These are phyloP conservation scores for Mus minutoides DNA, from an alignment of 2,797 vertebrate genomes.

Conservation along the genomic window DNA sequence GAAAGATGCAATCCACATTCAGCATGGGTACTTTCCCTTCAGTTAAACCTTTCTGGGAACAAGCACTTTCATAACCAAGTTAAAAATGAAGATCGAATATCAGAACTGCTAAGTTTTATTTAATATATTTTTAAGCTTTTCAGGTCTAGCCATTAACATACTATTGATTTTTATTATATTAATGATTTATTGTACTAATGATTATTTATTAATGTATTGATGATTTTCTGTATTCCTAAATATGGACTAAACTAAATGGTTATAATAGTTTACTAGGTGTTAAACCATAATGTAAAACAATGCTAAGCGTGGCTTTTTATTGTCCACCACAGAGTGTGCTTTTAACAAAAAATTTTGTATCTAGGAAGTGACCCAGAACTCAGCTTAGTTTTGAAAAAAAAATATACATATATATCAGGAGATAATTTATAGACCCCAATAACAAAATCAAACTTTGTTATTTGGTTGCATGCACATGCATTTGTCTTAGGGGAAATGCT, in stretches of 20 bases:
- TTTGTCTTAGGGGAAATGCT: not conserved
- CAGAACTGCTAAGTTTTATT: not conserved
- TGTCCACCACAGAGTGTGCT: not conserved
- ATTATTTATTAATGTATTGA: not conserved
- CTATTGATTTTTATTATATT: constrained; percentile 19
- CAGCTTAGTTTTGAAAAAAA: not conserved
- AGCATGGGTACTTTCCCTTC: not conserved
- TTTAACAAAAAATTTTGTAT: not conserved
- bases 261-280: not conserved
- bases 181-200: not conserved
- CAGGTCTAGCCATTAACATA: not conserved
- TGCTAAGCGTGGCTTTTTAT: constrained; percentile 28
- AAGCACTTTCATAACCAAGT: not conserved
- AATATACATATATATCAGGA: not conserved
- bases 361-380: not conserved
- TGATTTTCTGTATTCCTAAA: not conserved
- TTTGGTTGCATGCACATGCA: not conserved
- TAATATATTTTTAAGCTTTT: not conserved
- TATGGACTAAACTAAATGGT: constrained; percentile 7
- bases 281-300: not conserved
- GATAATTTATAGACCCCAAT: not conserved
- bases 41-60: not conserved
- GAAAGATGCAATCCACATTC: not conserved
- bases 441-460: not conserved
- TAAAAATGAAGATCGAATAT: not conserved